These are phyloP conservation scores for Drosophila paracracens DNA, from an alignment of 2,888 invertebrate species.

Conservation along the genomic window DNA sequence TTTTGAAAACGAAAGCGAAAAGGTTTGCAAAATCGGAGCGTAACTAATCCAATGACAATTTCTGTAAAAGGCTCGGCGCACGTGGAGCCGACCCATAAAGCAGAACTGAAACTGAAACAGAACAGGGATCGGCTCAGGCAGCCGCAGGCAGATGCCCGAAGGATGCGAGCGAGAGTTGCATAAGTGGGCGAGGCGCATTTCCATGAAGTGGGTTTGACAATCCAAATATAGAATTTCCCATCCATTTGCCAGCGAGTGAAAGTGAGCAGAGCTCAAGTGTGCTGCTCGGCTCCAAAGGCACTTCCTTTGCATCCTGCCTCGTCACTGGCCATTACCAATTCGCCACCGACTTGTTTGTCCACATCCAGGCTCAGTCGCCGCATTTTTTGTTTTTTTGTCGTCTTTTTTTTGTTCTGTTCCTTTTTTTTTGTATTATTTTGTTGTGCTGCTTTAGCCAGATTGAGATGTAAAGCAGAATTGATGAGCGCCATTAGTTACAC, in stretches of 20 bases:
- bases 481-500: conserved; percentile 86
- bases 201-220: conserved; percentile 23
- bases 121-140: conserved; percentile 7
- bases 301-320: conserved; percentile 52
- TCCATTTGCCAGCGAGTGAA: conserved; percentile 51
- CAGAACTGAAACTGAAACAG: not conserved
- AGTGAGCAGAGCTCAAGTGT: conserved; percentile 53
- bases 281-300: conserved; percentile 10
- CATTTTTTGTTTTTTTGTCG: conserved; percentile 11
- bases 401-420: conserved; percentile 11
- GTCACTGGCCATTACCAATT: conserved; percentile 63
- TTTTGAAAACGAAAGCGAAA: conserved; percentile 60
- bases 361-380: conserved; percentile 40
- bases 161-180: conserved; percentile 44
- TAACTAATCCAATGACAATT: conserved; percentile 64
- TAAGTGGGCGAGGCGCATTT: conserved; percentile 29
- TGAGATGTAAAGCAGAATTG: conserved; percentile 86
- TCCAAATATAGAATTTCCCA: conserved; percentile 42
- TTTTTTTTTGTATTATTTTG: conserved; percentile 20
- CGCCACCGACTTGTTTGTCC: conserved; percentile 46
- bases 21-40: conserved; percentile 73
- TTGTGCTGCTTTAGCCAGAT: conserved; percentile 83
- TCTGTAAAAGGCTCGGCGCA: conserved; percentile 33
- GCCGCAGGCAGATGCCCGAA: conserved; percentile 9
- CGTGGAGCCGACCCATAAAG: conserved; percentile 18